These are phyloP conservation scores for Centrocercus urophasianus DNA, from an alignment of 2,113 vertebrate species.

Conservation along the genomic window DNA sequence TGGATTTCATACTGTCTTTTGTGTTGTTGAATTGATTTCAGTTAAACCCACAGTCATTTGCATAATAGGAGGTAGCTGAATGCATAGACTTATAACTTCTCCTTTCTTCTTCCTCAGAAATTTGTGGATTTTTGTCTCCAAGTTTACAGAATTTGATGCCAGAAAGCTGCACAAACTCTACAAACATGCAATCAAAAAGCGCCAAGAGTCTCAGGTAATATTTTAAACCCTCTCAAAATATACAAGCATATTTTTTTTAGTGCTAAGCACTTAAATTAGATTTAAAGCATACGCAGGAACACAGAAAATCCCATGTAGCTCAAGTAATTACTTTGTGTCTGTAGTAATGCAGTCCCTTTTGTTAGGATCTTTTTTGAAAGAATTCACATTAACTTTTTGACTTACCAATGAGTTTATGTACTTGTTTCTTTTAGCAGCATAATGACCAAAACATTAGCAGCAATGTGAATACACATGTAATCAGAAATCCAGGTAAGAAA, in stretches of 20 bases:
- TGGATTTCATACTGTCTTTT: neutral
- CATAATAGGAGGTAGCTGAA: neutral
- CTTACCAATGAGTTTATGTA: neutral
- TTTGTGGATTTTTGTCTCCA: conserved; percentile 98
- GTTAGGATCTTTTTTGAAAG: neutral
- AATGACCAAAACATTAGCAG: conserved; percentile 89
- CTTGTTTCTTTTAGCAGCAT: conserved; percentile 80
- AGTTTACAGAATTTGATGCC: conserved; percentile 98
- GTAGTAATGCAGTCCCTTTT: neutral
- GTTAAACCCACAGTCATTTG: neutral
- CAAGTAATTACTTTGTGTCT: neutral
- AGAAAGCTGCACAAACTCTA: conserved; percentile 97
- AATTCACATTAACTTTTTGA: neutral
- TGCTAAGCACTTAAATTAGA: neutral
- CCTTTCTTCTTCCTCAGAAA: conserved; percentile 82
- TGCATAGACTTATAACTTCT: neutral
- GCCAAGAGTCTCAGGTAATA: conserved; percentile 93
- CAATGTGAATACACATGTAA: conserved; percentile 81
- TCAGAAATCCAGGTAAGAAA: conserved; percentile 89
- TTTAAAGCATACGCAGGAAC: neutral
- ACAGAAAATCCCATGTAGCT: neutral
- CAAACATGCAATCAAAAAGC: conserved; percentile 98
- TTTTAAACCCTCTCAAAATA: neutral
- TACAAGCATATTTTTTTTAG: neutral
- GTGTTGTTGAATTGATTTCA: neutral